phyloP scores from a whole-genome alignment of 2,888 invertebrate genomes.

The Buathra laborator region DNA sequence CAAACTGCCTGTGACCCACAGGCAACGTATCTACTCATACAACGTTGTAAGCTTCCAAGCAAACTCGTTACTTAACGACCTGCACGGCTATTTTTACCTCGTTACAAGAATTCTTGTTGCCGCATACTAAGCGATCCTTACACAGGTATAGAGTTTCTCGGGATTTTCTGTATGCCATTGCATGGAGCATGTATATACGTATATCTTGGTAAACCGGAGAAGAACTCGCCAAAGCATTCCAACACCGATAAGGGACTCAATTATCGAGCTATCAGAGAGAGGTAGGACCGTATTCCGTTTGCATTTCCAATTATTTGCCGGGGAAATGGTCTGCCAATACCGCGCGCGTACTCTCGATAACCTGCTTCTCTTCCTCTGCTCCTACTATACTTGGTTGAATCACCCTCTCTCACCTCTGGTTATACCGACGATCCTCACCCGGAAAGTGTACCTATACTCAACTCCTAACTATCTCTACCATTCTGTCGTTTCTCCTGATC shows the following conservation, averaged over 20 bases:
- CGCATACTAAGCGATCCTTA: slow-evolving; percentile 12
- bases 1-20: neutral
- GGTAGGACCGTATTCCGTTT: slow-evolving; percentile 81
- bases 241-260: slow-evolving; percentile 85
- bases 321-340: slow-evolving; percentile 84
- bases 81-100: slow-evolving; percentile 15
- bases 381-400: slow-evolving; percentile 29
- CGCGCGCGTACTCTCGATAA: slow-evolving; percentile 79
- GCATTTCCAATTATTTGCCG: slow-evolving; percentile 85
- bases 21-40: slow-evolving; percentile 1
- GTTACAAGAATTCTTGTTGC: slow-evolving; percentile 24
- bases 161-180: slow-evolving; percentile 12
- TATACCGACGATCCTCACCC: slow-evolving; percentile 21
- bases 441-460: slow-evolving; percentile 41
- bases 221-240: slow-evolving; percentile 76
- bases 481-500: slow-evolving; percentile 44
- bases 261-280: slow-evolving; percentile 84
- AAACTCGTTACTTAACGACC: slow-evolving; percentile 9
- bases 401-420: slow-evolving; percentile 65
- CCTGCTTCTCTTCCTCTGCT: slow-evolving; percentile 42
- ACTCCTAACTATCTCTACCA: slow-evolving; percentile 10
- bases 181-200: slow-evolving; percentile 20
- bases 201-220: slow-evolving; percentile 33
- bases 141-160: slow-evolving; percentile 4
- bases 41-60: neutral